These are phyloP conservation scores for Harmothoe impar DNA, from an alignment of 2,888 invertebrate species.

Conservation along the genomic window DNA sequence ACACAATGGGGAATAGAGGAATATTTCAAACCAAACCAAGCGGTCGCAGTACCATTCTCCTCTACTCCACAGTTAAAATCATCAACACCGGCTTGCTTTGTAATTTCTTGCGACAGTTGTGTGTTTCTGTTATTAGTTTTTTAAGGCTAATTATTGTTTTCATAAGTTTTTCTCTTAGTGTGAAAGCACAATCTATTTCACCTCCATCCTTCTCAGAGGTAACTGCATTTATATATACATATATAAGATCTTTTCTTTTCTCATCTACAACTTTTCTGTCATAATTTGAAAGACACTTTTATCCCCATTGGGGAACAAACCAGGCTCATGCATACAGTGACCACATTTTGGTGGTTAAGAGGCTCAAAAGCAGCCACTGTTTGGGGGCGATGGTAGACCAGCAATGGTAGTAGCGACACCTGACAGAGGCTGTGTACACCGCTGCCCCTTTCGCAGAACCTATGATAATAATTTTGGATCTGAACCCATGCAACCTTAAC, in stretches of 20 bases:
- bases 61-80: slow-evolving; percentile 19
- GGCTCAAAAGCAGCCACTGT: not conserved
- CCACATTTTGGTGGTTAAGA: not conserved
- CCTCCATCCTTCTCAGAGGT: not conserved
- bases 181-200: slow-evolving; percentile 39
- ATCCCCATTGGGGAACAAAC: slow-evolving; percentile 10
- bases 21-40: slow-evolving; percentile 13
- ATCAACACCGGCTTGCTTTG: slow-evolving; percentile 44
- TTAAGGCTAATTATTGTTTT: slow-evolving; percentile 36
- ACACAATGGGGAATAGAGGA: not conserved
- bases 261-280: slow-evolving; percentile 24
- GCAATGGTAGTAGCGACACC: not conserved
- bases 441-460: not conserved
- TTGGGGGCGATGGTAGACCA: not conserved
- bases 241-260: not conserved
- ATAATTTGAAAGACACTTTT: slow-evolving; percentile 49
- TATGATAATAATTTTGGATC: not conserved
- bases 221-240: not conserved
- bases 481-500: not conserved
- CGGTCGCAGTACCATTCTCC: slow-evolving; percentile 43
- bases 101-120: slow-evolving; percentile 26
- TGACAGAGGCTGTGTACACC: not conserved
- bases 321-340: slow-evolving; percentile 15
- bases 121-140: not conserved
- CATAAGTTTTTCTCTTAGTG: not conserved